A percentile compares a stretch with the other conserved stretches of the same genome.
Conservation (phyloP, 2,113 vertebrate species). For the Notechis scutatus region DNA sequence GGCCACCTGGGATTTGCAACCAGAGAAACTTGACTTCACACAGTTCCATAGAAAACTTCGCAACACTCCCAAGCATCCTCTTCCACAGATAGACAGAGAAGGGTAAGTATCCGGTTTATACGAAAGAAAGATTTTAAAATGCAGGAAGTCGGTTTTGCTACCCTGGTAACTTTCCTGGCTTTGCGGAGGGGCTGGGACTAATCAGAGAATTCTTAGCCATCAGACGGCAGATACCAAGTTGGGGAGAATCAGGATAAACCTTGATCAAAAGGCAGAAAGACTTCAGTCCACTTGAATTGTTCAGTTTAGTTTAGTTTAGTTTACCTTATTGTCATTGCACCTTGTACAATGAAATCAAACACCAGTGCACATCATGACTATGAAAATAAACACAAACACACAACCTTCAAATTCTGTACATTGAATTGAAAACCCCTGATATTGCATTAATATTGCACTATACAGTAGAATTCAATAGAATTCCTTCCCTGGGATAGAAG, state of each 20-base stretch:
- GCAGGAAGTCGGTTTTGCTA: neutral
- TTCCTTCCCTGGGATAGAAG: too few species aligned
- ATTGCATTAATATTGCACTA: too few species aligned
- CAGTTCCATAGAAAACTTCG: constrained; percentile 88
- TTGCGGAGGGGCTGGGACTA: neutral
- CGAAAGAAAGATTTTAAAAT: neutral
- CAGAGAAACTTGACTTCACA: constrained; percentile 94
- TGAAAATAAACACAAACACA: too few species aligned
- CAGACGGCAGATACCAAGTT: neutral
- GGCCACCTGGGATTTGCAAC: constrained; percentile 93
- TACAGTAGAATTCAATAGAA: too few species aligned
- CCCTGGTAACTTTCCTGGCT: neutral
- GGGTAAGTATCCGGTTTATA: constrained; percentile 72
- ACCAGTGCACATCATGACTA: too few species aligned
- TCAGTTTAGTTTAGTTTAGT: too few species aligned
- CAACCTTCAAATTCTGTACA: too few species aligned
- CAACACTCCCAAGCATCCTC: constrained; percentile 81
- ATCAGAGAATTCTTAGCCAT: neutral
- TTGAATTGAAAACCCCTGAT: too few species aligned
- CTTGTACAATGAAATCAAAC: too few species aligned
- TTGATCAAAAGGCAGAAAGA: neutral
- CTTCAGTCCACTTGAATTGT: neutral
- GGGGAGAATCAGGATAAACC: neutral
- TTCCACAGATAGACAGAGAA: constrained; percentile 92
- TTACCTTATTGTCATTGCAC: too few species aligned